Evolutionary conservation across 2,113 vertebrate genomes (phyloP), one percentile per base, ranked within the genome.

Genomic region (Tetrax tetrax): DNA sequence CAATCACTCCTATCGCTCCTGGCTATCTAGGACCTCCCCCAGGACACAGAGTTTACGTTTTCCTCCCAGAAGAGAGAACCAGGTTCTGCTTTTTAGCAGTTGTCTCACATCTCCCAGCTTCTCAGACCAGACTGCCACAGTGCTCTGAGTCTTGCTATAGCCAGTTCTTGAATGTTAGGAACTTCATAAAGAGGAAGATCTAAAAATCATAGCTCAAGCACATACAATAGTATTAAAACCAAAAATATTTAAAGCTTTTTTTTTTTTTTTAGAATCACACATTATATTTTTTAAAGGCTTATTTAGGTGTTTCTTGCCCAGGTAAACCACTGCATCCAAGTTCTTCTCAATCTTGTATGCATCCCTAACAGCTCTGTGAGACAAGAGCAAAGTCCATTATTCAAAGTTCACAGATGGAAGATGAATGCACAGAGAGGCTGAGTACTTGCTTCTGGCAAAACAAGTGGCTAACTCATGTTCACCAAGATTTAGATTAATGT

Each of bases 1-100:
- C 6, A 33, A 1, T 29, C 0, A 0, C 19, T 83, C 28, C 63
- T 38, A 1, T 29, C 0, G 0, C 21, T 83, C 28, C 63, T 38
- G 41, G 60, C 24, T 35, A 37, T 16, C 31, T 0, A 60, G 23
- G 60, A 64, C 15, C 28, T 72, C 21, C 60, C 6, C 6, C 14
- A 51, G 38, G 43, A 53, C 33, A 82, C 1, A 53, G 13, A 53
- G 4, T 37, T 57, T 60, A 22, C 29, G 18, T 35, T 79, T 64
- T 80, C 27, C 20, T 76, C 20, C 15, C 8, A 61, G 8, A 33
- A 88, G 19, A 47, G 16, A 90, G 21, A 72, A 50, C 4, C 16
- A 6, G 5, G 7, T 70, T 83, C 20, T 8, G n/a, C 12, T 24
- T 45, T 54, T 78, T 31, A 54, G 31, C 31, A 74, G 14, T 1